Conservation (phyloP, 2,113 vertebrate species). For the Laticauda laticaudata region DNA sequence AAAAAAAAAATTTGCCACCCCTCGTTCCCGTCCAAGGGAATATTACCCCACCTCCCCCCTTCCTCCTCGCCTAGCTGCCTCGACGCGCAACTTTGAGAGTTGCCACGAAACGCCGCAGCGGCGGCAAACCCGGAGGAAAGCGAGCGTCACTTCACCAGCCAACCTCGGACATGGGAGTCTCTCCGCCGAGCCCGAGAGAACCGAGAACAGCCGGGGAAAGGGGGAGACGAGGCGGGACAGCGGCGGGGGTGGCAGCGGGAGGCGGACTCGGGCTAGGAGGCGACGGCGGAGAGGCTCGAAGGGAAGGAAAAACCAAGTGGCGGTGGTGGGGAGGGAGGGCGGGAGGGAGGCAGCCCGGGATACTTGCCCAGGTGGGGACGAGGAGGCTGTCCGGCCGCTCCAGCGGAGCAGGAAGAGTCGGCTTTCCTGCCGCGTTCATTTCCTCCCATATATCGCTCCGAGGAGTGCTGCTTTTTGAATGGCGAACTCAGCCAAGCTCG, state of each 20-base stretch:
- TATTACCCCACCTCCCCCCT: not conserved
- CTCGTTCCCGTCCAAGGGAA: not conserved
- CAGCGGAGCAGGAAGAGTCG: constrained; percentile 69
- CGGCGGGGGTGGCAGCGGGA: not conserved
- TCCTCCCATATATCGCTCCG: constrained; percentile 77
- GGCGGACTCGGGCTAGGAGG: not conserved
- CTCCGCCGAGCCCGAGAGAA: not conserved
- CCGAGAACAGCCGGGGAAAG: not conserved
- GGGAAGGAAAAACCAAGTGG: not conserved
- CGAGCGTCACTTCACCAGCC: not conserved
- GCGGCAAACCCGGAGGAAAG: not conserved
- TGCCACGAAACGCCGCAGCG: not conserved
- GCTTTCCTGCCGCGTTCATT: constrained; percentile 84
- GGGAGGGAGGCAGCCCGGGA: too few species aligned
- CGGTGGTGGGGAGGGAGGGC: too few species aligned
- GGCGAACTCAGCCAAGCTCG: constrained; percentile 69
- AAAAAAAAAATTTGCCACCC: not conserved
- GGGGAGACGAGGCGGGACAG: not conserved
- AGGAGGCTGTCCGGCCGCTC: constrained; percentile 81
- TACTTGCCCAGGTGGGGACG: constrained; percentile 85
- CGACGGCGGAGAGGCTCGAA: not conserved
- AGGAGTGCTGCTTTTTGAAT: constrained; percentile 65
- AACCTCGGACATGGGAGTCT: not conserved
- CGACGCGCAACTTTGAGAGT: not conserved
- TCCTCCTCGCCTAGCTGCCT: not conserved